Base-by-base conservation (phyloP, 2,888 invertebrate species). In the Lagria hirta region DNA sequence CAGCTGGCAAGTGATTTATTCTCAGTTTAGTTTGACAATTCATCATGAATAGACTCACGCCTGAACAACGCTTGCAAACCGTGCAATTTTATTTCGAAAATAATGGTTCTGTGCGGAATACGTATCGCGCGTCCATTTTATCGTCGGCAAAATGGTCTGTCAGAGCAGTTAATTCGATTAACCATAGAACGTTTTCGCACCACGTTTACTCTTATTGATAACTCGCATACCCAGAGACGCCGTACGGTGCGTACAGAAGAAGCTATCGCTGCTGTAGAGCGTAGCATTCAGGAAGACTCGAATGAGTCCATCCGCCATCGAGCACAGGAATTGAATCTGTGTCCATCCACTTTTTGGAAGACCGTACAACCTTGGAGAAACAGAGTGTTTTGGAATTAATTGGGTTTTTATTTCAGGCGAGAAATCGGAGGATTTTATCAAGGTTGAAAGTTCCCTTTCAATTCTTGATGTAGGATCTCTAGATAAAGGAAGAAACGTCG, bases 61-160 rank as follows among this genome's bases (percentile, higher is more conserved):
- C 34, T 22, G 48, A 52, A 33, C 40, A 52, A 52, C 45, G 45
- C 37, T 48, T 49, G 22, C 51, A 43, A 52, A 54, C 50, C 44
- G 47, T 50, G 34, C 23, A 58, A 59, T 47, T 56, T 60, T 55
- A 57, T 57, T 55, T 48, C 30, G 37, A 40, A 55, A 57, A 53
- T 53, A 24, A 43, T 43, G 24, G 49, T 54, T 58, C 55, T 29
- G 51, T 57, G 38, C 48, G 45, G 6, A 24, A 57, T 33, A 54
- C 49, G 33, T 43, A 57, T 50, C 51, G 55, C 40, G 52, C 54
- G 51, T 55, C 49, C 51, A 55, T 54, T 60, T 59, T 60, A 58
- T 26, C 52, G 53, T 47, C 36, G 18, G 27, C 46, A 49, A 49
- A 48, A 57, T 43, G 40, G 52, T 43, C 49, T 37, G 48, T 54